Evolutionary conservation across 2,113 vertebrate genomes (phyloP), one percentile per base, ranked within the genome.

Genomic region (Isurus oxyrinchus): DNA sequence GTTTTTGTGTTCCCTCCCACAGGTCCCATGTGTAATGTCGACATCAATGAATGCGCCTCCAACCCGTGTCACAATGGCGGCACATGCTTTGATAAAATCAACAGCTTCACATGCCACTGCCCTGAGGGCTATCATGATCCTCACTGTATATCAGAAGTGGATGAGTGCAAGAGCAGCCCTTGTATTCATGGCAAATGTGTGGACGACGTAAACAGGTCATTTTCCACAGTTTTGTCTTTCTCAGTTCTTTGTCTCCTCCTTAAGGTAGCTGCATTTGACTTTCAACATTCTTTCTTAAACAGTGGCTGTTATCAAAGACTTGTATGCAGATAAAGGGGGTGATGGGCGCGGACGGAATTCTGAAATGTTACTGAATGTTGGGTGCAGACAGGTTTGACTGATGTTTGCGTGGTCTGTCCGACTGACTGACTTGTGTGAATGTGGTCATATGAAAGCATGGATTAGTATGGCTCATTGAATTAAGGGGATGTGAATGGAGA

Each of bases 41-140:
- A 99, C 96, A 98, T 99, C 7, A 97, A 99, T 1, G 99, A 99
- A 96, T 99, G 99, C 96, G 96, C 96, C n/a, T 99, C 99, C 79
- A 98, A 97, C 96, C 99, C 99, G 0, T 99, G 99, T 95, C 98
- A 98, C 96, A 99, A 98, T 3, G 99, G 99, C 0, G 99, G 99
- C 0, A 99, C 98, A 0, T 99, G 99, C 10, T 53, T 98, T n/a
- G 98, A 99, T 13, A 98, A 98, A 90, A 97, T 98, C 93, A 99
- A 99, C 0, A 97, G 98, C 5, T 99, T 99, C 96, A 97, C 97
- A 0, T 99, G 99, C 87, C 69, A 98, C 0, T 99, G 99, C 96
- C 99, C 98, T 0, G 98, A 98, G 76, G 98, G 98, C 0, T 99
- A 98, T 87, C 98, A 99, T 49, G 98, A 98, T 5, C 98, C 98